Evolutionary conservation across 2,797 vertebrate genomes (phyloP).

Genomic region (Danio albolineatus): DNA sequence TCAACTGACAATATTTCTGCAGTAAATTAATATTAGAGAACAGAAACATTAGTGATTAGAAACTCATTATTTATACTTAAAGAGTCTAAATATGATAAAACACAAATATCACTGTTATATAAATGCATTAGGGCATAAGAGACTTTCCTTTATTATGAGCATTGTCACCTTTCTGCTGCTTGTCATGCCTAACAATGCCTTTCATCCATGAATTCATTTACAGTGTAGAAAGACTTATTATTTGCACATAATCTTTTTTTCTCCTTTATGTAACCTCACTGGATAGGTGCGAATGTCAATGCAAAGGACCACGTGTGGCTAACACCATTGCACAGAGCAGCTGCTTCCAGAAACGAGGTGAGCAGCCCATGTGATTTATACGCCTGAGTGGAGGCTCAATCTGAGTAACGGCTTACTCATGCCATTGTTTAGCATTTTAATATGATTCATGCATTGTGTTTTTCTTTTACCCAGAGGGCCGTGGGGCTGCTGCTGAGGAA

Average conservation of each 20-base stretch:
- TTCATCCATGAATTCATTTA: background rate
- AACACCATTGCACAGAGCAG: constrained; percentile 95
- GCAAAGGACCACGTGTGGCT: constrained; percentile 98
- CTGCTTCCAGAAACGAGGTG: constrained; percentile 96
- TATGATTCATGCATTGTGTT: background rate
- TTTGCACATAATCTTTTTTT: background rate
- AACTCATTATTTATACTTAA: too few species aligned
- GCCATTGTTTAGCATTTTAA: constrained; percentile 9
- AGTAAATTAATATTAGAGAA: too few species aligned
- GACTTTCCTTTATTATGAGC: background rate
- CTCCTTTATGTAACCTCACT: too few species aligned
- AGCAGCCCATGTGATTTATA: background rate
- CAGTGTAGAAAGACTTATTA: background rate
- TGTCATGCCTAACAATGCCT: background rate
- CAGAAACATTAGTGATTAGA: too few species aligned
- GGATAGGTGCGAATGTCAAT: constrained; percentile 94
- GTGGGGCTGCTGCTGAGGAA: constrained; percentile 93
- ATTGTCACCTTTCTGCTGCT: background rate
- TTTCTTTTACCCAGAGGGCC: constrained; percentile 83
- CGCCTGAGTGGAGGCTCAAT: background rate
- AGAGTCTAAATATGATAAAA: too few species aligned
- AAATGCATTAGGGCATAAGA: background rate
- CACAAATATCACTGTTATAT: background rate
- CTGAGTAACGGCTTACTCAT: constrained; percentile 7
- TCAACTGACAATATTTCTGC: too few species aligned